Evolutionary conservation across 2,888 invertebrate genomes (phyloP).

Genomic region (Nebria salina): DNA sequence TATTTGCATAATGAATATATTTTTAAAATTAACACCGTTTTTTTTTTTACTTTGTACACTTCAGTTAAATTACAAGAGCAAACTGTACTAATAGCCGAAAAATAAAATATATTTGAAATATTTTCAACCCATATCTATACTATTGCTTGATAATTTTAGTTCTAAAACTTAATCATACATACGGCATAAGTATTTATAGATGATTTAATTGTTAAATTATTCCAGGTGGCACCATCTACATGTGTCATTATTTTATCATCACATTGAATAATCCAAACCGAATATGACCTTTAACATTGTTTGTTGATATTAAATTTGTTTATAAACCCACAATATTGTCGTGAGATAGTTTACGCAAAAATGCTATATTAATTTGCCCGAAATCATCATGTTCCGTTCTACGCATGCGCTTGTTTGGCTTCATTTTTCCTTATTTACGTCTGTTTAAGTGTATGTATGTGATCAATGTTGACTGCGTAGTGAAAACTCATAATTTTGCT

Average conservation of each 20-base stretch:
- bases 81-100: too few species aligned
- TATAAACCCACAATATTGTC: not conserved
- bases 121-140: too few species aligned
- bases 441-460: slow-evolving; percentile 14
- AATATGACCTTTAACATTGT: not conserved
- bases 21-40: too few species aligned
- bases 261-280: not conserved
- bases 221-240: not conserved
- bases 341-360: not conserved
- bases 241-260: too few species aligned
- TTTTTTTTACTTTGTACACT: too few species aligned
- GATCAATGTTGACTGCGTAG: not conserved
- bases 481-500: too few species aligned
- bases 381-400: not conserved
- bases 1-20: too few species aligned
- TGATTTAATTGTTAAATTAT: not conserved
- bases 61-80: too few species aligned
- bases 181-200: not conserved
- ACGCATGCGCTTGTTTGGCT: not conserved
- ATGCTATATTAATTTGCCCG: not conserved
- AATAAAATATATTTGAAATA: not conserved
- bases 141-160: not conserved
- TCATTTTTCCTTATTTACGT: not conserved
- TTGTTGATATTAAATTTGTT: not conserved
- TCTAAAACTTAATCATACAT: not conserved